These are phyloP conservation scores for Andrena marginata DNA, from an alignment of 2,888 invertebrate species.

Conservation along the genomic window DNA sequence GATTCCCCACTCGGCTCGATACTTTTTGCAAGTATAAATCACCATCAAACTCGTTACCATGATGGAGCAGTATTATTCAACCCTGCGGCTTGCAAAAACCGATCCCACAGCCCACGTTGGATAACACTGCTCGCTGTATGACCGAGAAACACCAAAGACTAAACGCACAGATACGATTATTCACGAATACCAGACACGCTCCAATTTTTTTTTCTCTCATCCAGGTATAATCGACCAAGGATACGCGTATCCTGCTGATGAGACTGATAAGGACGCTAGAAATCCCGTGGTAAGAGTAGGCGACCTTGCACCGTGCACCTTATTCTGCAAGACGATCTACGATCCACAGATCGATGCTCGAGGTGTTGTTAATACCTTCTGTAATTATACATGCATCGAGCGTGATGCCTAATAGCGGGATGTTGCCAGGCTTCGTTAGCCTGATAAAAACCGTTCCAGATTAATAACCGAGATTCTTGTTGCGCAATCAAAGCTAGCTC, in stretches of 20 bases:
- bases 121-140: not conserved
- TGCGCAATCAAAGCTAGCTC: constrained; percentile 31
- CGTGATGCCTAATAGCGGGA: constrained; percentile 33
- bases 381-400: constrained; percentile 42
- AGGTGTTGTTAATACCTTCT: constrained; percentile 21
- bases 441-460: constrained; percentile 49
- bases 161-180: not conserved
- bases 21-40: not conserved
- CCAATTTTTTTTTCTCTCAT: constrained; percentile 42
- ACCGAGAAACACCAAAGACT: not conserved
- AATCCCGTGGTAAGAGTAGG: constrained; percentile 51
- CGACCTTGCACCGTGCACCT: constrained; percentile 64
- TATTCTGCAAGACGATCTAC: constrained; percentile 51
- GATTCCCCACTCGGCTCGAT: not conserved
- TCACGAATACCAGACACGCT: constrained; percentile 29
- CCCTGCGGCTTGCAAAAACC: not conserved
- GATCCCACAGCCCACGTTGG: not conserved
- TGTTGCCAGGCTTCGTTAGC: constrained; percentile 37
- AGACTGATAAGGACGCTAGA: constrained; percentile 45
- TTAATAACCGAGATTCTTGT: constrained; percentile 52
- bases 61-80: not conserved
- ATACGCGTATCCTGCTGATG: constrained; percentile 47
- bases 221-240: constrained; percentile 46
- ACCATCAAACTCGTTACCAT: not conserved
- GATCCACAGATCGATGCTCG: constrained; percentile 46